Evolutionary conservation across 2,797 vertebrate genomes (phyloP), one percentile per base, ranked within the genome.

Genomic region (Sardinella longiceps): DNA sequence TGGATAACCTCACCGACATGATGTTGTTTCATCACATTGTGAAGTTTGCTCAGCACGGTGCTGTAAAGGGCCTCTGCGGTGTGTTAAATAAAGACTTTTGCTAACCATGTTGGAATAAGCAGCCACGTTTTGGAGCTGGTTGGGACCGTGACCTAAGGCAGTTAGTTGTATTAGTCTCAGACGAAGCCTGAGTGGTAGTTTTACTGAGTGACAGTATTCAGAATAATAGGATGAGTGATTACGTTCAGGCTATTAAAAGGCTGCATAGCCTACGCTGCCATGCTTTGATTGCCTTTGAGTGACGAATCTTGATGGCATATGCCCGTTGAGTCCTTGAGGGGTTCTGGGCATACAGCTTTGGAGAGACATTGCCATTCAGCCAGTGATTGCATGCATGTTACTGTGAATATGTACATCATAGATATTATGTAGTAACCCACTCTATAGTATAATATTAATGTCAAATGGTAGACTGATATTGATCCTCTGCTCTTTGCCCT

Each of bases 21-120:
- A 39, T 77, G 70, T 77, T 77, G 70, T 77, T 77, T 77, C 70
- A 77, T 77, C 33, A 77, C 70, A 77, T 77, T 77, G 70, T 43
- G 15, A 77, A 77, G 70, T 77, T 77, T 77, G 43, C 70, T 77
- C 70, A 77, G 70, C 33, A 77, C n/a, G 70, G 70, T 5, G 18
- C 33, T 39, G 70, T 37, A 10, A 7, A 77, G 70, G 70, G 23
- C 70, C 7, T 77, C 33, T 77, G 70, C 1, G 70, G 70, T 77
- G 18, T 43, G 70, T 77, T 77, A 77, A 77, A 77, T 77, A 77
- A 77, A 77, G 70, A 77, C 70, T 77, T 66, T 43, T 77, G 70
- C 70, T 43, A 77, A 43, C 70, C 70, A 77, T 77, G 37, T 77
- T 77, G 70, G 70, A 77, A 77, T 77, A 43, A 0, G 20, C 18